Evolutionary conservation across 1,140 invertebrate species (phyloP).

Genomic region (Ceratina japonica): DNA sequence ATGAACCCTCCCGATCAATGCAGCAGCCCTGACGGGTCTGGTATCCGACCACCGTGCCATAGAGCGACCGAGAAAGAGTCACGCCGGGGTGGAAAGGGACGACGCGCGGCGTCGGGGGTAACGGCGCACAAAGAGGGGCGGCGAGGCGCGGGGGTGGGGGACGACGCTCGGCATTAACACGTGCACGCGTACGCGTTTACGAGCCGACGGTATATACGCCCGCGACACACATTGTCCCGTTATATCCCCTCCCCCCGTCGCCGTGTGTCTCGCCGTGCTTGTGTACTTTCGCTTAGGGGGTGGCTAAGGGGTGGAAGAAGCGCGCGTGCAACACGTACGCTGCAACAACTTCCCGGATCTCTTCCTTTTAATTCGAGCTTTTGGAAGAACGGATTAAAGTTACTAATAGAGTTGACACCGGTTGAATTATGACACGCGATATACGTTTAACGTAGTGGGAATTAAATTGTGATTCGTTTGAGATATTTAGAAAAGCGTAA

Average conservation of each 20-base stretch:
- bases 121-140: not conserved
- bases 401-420: too few relatives aligned
- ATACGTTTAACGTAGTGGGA: too few relatives aligned
- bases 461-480: too few relatives aligned
- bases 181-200: constrained; percentile 35
- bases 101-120: too few relatives aligned
- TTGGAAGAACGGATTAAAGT: too few relatives aligned
- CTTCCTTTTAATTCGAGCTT: too few relatives aligned
- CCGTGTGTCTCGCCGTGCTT: not conserved
- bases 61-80: constrained; percentile 37
- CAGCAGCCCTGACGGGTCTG: constrained; percentile 69
- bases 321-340: constrained; percentile 3
- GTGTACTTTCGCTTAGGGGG: not conserved
- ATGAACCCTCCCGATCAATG: constrained; percentile 76
- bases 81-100: not conserved
- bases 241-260: too few relatives aligned
- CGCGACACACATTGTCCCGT: constrained; percentile 6
- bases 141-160: constrained; percentile 1
- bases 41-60: constrained; percentile 37
- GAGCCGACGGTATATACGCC: not conserved
- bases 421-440: too few relatives aligned
- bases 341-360: too few relatives aligned
- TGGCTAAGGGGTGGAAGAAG: not conserved
- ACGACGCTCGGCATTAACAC: constrained; percentile 33
- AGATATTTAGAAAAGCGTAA: too few relatives aligned